phyloP scores from a whole-genome alignment of 2,113 vertebrate species.

The Acrocephalus kingi region DNA sequence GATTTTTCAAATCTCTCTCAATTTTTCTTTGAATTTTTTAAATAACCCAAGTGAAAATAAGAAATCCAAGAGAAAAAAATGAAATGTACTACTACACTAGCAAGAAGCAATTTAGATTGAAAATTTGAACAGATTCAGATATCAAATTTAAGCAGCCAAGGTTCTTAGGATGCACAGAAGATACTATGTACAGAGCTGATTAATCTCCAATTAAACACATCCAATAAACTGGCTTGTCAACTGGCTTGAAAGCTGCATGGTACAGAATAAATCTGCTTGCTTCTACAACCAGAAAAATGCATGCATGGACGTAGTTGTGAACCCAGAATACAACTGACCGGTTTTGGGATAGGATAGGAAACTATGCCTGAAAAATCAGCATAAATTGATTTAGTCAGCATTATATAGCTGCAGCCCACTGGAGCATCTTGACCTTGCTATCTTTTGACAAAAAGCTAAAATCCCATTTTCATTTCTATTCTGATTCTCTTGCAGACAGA shows the following conservation, averaged over 20 bases:
- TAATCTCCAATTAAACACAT: background rate
- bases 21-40: background rate
- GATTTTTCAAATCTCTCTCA: background rate
- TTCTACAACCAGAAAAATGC: background rate
- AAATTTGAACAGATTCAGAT: background rate
- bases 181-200: background rate
- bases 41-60: background rate
- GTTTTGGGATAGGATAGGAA: background rate
- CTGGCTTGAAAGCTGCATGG: background rate
- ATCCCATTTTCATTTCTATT: background rate
- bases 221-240: background rate
- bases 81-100: background rate
- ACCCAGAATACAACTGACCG: background rate
- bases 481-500: background rate
- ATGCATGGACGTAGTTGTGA: background rate
- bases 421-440: background rate
- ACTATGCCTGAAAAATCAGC: background rate
- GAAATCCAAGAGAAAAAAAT: background rate
- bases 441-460: background rate
- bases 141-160: background rate
- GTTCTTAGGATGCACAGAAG: background rate
- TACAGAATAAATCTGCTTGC: background rate
- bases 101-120: background rate
- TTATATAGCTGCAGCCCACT: background rate
- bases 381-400: background rate